A percentile compares a stretch with the other conserved stretches of the same genome.
phyloP scores from a whole-genome alignment of 2,797 vertebrate genomes.

The Lemur catta region DNA sequence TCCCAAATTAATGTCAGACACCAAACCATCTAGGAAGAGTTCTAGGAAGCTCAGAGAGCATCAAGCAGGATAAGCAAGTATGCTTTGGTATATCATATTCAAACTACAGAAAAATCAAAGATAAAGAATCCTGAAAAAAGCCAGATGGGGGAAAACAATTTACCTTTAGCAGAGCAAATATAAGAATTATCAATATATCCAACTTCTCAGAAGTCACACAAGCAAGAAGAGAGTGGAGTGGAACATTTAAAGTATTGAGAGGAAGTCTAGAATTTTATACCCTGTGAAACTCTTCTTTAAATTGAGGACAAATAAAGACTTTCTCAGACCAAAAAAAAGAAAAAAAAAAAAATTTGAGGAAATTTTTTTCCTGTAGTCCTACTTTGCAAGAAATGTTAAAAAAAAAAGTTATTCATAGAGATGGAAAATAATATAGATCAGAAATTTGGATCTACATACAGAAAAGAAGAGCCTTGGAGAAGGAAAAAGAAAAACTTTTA shows the following conservation, averaged over 20 bases:
- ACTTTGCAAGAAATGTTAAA: too few species aligned
- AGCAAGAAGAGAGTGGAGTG: neutral
- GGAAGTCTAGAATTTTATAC: neutral
- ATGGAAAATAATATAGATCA: too few species aligned
- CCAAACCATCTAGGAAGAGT: too few species aligned
- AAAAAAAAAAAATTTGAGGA: neutral
- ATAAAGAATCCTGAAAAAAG: neutral
- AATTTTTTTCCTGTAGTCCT: neutral
- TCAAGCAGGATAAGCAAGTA: neutral
- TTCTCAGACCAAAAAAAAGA: neutral
- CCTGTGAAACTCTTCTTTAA: neutral
- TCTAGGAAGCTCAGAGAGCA: too few species aligned
- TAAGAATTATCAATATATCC: neutral
- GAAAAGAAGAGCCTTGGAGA: too few species aligned
- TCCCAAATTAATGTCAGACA: too few species aligned
- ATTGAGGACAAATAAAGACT: neutral
- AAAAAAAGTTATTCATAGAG: too few species aligned
- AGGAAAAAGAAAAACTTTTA: too few species aligned
- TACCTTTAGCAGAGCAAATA: neutral
- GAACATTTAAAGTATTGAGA: neutral
- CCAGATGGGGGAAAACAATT: neutral
- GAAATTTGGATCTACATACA: too few species aligned
- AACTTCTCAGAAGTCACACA: neutral
- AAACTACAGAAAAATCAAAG: neutral
- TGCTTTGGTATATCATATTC: neutral